phyloP scores from a whole-genome alignment of 1,140 invertebrate species.

The Leptinotarsa undecemlineata region DNA sequence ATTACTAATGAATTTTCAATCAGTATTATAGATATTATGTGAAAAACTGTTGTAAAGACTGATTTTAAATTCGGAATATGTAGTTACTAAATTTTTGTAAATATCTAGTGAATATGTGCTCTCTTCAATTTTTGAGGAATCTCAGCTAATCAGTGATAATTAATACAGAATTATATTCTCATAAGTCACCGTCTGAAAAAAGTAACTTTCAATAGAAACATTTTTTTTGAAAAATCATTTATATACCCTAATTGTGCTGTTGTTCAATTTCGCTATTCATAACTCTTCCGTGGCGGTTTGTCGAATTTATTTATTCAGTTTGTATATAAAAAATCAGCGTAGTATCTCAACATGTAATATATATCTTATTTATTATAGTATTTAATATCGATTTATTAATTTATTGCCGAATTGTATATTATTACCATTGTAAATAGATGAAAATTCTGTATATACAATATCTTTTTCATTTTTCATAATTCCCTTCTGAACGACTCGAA shows the following conservation, averaged over 20 bases:
- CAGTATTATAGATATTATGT: constrained; percentile 30
- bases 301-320: constrained; percentile 36
- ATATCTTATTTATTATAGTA: constrained; percentile 36
- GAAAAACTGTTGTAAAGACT: constrained; percentile 25
- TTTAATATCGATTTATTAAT: constrained; percentile 34
- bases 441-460: constrained; percentile 37
- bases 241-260: no score
- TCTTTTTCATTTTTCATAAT: background rate
- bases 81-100: constrained; percentile 18
- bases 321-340: constrained; percentile 45
- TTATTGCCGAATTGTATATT: constrained; percentile 35
- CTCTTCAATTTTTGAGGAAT: constrained; percentile 3
- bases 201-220: no score
- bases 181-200: no score
- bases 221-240: no score
- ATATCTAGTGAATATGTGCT: constrained; percentile 3
- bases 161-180: constrained; percentile 14
- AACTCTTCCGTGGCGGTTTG: no score
- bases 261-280: no score
- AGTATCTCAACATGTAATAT: constrained; percentile 43
- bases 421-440: constrained; percentile 27
- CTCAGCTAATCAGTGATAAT: constrained; percentile 8
- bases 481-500: background rate
- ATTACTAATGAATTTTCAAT: background rate
- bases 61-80: constrained; percentile 27